A percentile compares a stretch with the other conserved stretches of the same genome.
phyloP scores from a whole-genome alignment of 1,140 invertebrate species.

The Eupristina koningsbergeri region DNA sequence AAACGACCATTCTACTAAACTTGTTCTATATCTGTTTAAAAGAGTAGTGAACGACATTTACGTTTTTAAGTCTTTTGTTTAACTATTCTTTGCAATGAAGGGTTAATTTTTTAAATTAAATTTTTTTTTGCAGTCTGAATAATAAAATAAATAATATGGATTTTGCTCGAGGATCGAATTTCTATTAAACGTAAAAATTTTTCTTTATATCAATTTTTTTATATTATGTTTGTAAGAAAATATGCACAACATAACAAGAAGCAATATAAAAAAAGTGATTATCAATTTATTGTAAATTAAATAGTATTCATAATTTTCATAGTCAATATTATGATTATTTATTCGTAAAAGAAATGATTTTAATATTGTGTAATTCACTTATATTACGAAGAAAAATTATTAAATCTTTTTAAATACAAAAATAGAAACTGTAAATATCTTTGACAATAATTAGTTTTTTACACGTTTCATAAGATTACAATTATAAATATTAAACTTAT shows the following conservation, averaged over 20 bases:
- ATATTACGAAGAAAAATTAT: no score
- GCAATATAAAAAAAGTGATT: no score
- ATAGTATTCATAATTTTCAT: no score
- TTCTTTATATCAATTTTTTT: background rate
- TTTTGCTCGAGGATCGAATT: background rate
- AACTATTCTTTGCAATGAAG: background rate
- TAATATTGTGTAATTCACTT: no score
- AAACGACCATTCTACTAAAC: slow-evolving; percentile 1
- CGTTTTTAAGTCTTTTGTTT: slow-evolving; percentile 1
- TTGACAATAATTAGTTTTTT: no score
- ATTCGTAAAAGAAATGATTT: no score
- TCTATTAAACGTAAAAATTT: background rate
- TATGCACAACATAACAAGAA: no score
- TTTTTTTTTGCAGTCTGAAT: background rate
- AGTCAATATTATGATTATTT: no score
- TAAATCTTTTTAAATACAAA: no score
- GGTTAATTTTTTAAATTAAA: background rate
- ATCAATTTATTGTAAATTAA: no score
- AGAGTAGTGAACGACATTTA: background rate
- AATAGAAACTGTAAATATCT: no score
- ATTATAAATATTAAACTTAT: background rate
- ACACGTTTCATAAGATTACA: background rate
- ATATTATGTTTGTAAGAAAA: background rate
- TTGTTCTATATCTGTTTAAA: background rate
- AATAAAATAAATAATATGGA: background rate